A percentile compares a stretch with the other conserved stretches of the same genome.
phyloP scores from a whole-genome alignment of 2,888 invertebrate genomes.

The Lasius platythorax region DNA sequence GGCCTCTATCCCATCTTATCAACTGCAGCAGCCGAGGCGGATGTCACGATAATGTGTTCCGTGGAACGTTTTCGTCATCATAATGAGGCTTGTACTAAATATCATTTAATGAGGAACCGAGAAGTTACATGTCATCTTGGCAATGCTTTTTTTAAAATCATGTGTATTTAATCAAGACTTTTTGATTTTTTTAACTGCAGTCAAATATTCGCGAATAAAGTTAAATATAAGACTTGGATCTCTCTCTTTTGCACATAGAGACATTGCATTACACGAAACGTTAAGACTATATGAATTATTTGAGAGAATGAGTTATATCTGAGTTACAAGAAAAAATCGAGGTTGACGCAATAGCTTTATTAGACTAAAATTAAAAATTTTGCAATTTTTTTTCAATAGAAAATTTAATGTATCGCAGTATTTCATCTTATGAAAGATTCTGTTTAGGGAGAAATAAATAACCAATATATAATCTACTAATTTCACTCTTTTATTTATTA shows the following conservation, averaged over 20 bases:
- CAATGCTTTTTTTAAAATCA: neutral
- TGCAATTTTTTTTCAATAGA: neutral
- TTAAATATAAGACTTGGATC: neutral
- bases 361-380: neutral
- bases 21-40: constrained; percentile 76
- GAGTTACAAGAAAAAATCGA: neutral
- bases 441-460: neutral
- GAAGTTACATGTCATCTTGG: neutral
- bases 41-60: constrained; percentile 80
- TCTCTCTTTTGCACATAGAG: no score
- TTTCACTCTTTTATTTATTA: neutral
- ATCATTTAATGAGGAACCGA: neutral
- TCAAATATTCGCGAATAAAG: neutral
- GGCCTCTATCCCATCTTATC: constrained; percentile 74
- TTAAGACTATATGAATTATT: neutral
- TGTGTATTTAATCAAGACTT: neutral
- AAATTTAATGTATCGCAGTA: neutral
- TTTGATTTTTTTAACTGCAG: neutral
- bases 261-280: neutral
- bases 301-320: neutral
- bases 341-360: neutral
- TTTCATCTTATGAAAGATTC: neutral
- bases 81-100: constrained; percentile 26
- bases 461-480: neutral
- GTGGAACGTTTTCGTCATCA: constrained; percentile 70